Conservation (phyloP, 2,797 vertebrate species). For the Champsocephalus esox region DNA sequence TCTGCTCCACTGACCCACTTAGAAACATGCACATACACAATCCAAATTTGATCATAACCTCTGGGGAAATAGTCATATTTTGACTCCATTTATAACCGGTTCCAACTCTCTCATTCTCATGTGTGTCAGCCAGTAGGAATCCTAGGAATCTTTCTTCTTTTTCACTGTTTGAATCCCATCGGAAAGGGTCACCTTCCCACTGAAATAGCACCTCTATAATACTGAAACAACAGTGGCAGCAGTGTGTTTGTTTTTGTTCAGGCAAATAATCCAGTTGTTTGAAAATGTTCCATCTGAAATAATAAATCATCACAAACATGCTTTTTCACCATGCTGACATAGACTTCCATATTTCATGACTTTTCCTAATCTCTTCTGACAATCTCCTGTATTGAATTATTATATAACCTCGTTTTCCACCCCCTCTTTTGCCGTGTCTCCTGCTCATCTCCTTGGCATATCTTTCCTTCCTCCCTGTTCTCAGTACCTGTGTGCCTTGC, state of each 20-base stretch:
- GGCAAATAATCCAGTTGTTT: slow-evolving; percentile 1
- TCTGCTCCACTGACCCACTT: slow-evolving; percentile 82
- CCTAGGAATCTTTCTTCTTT: slow-evolving; percentile 18
- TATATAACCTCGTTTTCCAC: neutral
- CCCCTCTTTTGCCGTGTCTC: slow-evolving; percentile 11
- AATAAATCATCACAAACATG: neutral
- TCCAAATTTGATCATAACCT: slow-evolving; percentile 64
- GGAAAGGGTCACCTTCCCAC: neutral
- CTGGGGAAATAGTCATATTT: slow-evolving; percentile 62
- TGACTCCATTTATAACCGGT: slow-evolving; percentile 43
- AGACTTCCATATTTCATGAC: slow-evolving; percentile 1
- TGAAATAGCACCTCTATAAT: neutral
- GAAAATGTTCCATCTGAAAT: neutral
- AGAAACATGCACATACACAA: slow-evolving; percentile 48
- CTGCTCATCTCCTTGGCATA: slow-evolving; percentile 21
- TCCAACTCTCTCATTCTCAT: slow-evolving; percentile 28
- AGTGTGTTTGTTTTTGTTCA: slow-evolving; percentile 2
- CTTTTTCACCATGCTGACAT: neutral
- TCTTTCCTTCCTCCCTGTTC: slow-evolving; percentile 16
- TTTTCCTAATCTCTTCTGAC: slow-evolving; percentile 17
- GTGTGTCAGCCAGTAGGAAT: slow-evolving; percentile 45
- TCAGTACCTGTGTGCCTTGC: slow-evolving; percentile 9
- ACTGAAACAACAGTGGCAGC: neutral
- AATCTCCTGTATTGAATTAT: slow-evolving; percentile 18
- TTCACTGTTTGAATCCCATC: slow-evolving; percentile 8